Evolutionary conservation across 2,888 invertebrate genomes (phyloP), one percentile per base, ranked within the genome.

Genomic region (Epistrophella euchroma): DNA sequence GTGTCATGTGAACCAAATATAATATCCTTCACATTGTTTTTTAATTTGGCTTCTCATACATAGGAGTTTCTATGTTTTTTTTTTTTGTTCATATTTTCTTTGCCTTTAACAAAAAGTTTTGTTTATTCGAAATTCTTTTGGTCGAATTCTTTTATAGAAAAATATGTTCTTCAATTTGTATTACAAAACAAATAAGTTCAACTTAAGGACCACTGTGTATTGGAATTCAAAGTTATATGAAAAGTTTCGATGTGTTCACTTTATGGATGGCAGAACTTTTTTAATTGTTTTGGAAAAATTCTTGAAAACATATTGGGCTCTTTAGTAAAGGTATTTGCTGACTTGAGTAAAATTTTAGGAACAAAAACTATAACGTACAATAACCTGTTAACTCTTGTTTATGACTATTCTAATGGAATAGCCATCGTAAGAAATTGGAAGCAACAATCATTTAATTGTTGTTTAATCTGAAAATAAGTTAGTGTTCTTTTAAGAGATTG

Each of bases 51-150:
- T 35, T 66, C 35, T 19, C 19, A 40, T 32, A 17, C 19, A 40
- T 32, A 17, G 28, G 25, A 40, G 15, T 13, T 43, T 22, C 15
- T 2, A 50, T 52, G 17, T 9, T 11, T 40, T 70, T 52, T 35
- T 35, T 43, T 28, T 35, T 35, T 43, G 19, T 6, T 25, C 28
- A n/a, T 52, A 62, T 50, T 28, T n/a, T 35, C 28, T 43, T 50
- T 64, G 71, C 40, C 17, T 56, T 56, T 17, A 13, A 17, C 1
- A 55, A 75, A 71, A 71, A 70, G 45, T 84, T 76, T 76, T 76
- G 66, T 66, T 58, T 66, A 32, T 58, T 45, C 58, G 45, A 72
- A 82, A 72, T 73, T 77, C 72, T 32, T 56, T 72, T 50, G 55
- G 37, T 19, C 28, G 40, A 43, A 5, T 17, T 17, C 37, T 64